Evolutionary conservation across 1,140 invertebrate genomes (phyloP).

Genomic region (Hypothenemus hampei): DNA sequence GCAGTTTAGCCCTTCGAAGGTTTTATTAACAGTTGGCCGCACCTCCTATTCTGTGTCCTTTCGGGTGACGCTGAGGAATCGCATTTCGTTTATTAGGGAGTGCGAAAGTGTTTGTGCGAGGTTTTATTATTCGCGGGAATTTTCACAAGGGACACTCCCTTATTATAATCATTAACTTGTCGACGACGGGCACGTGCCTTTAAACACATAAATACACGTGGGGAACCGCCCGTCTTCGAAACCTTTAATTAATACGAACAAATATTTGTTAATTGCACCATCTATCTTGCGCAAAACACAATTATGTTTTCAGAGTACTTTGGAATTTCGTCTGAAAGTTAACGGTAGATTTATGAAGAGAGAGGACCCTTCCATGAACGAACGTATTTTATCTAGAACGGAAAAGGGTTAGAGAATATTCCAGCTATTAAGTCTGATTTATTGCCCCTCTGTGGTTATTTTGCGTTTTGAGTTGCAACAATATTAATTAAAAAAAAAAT

Average conservation of each 20-base stretch:
- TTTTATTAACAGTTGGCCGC: constrained; percentile 14
- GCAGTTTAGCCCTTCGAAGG: not conserved
- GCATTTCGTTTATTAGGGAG: no score
- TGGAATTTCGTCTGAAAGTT: constrained; percentile 16
- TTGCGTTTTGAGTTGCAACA: not conserved
- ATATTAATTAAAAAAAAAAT: not conserved
- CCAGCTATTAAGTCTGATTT: constrained; percentile 10
- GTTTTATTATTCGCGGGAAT: no score
- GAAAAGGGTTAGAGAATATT: constrained; percentile 14
- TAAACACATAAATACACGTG: constrained; percentile 8
- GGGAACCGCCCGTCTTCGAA: not conserved
- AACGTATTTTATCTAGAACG: not conserved
- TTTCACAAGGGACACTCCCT: not conserved
- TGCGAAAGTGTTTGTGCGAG: no score
- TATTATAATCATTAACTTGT: constrained; percentile 6
- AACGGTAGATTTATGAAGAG: constrained; percentile 19
- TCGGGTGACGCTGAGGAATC: no score
- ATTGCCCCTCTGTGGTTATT: constrained; percentile 5
- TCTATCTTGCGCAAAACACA: constrained; percentile 14
- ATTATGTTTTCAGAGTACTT: constrained; percentile 11
- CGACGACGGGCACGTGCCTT: constrained; percentile 3
- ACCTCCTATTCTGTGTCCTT: no score
- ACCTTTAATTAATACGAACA: constrained; percentile 11
- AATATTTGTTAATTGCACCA: constrained; percentile 17
- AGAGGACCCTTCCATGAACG: constrained; percentile 5